These are phyloP conservation scores for Mobula hypostoma DNA, from an alignment of 2,113 vertebrate species.

Conservation along the genomic window DNA sequence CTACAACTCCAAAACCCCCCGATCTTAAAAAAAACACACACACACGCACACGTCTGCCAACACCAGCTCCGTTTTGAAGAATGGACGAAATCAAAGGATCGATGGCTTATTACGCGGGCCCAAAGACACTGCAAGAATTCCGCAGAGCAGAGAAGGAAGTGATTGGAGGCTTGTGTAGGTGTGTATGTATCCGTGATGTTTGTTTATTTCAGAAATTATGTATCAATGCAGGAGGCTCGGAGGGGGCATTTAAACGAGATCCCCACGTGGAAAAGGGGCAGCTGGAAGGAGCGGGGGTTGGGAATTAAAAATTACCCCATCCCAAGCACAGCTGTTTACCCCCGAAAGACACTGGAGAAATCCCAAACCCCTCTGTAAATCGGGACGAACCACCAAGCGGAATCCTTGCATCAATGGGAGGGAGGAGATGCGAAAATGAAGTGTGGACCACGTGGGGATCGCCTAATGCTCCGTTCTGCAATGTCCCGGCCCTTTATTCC, in stretches of 20 bases:
- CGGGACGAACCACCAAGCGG: neutral
- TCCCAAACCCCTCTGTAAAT: neutral
- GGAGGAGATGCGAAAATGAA: neutral
- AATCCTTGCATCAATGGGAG: neutral
- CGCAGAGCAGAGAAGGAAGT: conserved; percentile 28
- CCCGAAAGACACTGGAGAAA: too few species aligned
- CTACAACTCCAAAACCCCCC: neutral
- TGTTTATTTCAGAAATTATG: conserved; percentile 21
- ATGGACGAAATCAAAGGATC: neutral
- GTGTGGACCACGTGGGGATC: neutral
- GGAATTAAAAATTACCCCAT: too few species aligned
- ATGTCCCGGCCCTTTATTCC: neutral
- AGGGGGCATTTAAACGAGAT: too few species aligned
- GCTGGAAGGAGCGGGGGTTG: too few species aligned
- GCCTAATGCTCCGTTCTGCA: neutral
- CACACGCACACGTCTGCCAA: neutral
- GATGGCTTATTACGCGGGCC: neutral
- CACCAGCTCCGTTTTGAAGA: neutral
- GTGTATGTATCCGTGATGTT: conserved; percentile 12
- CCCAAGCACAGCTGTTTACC: too few species aligned
- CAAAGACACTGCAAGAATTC: conserved; percentile 8
- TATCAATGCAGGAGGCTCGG: neutral
- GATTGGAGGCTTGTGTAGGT: conserved; percentile 31
- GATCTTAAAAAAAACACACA: neutral
- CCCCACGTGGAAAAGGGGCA: neutral